Evolutionary conservation across 2,888 invertebrate species (phyloP), one percentile per base, ranked within the genome.

Genomic region (Xestobium rufovillosum): DNA sequence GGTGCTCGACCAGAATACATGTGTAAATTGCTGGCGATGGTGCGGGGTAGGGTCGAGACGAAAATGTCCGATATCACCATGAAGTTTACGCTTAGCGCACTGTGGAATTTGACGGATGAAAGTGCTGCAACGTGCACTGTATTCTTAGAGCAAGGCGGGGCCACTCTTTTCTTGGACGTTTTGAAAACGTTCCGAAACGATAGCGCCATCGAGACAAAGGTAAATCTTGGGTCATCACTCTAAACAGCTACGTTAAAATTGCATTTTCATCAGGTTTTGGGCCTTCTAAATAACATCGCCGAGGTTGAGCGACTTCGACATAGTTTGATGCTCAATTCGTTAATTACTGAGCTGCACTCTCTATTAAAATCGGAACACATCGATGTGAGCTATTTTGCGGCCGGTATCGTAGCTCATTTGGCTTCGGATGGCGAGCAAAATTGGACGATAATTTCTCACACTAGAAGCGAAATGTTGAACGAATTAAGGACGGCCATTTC

Each of bases 81-180:
- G 62, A 82, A 81, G 57, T 84, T 83, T 57, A 82, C 83, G 1
- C 65, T 84, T 29, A 80, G 80, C 53, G 83, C 83, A 15, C 65
- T 84, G 14, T 84, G 84, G 84, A 84, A 84, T 63, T 66, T 84
- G 30, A 84, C 83, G 29, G 84, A 84, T 57, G 84, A 84, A 59
- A 81, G 81, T 45, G 76, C 81, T 1, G 71, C 71, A 13, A 82
- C 83, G 0, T 83, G 83, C 54, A 63, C 67, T 39, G 77, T 79
- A 8, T 83, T 84, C 56, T 63, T 83, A 26, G 69, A 73, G 30
- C 75, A 78, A 54, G 75, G 75, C 11, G 84, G 84, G 2, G 71
- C 82, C 52, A 67, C 72, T 26, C 63, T 83, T 31, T 83, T 81
- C 51, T 66, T 81, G 42, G 67, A 73, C 44, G 78, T 81, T 16